Evolutionary conservation across 2,888 invertebrate genomes (phyloP), one percentile per base, ranked within the genome.

Genomic region (Cataglyphis cursor): DNA sequence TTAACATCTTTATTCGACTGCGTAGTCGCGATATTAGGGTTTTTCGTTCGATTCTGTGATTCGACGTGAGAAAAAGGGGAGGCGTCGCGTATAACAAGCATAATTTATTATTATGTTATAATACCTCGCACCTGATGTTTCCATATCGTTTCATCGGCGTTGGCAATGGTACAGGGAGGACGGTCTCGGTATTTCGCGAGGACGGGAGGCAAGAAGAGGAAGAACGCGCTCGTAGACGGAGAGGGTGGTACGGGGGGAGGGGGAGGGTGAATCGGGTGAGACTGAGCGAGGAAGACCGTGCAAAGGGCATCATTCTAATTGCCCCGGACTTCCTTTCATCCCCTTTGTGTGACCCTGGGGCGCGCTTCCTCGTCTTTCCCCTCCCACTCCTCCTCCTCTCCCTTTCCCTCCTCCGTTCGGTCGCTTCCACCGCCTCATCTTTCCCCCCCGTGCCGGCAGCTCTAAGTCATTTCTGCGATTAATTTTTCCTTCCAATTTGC

Each of bases 401-500:
- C 82, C 31, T 18, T 38, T 54, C 84, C 76, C 83, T 87, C 51
- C 78, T 31, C 38, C 92, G 85, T 91, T 90, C 90, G 87, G 86
- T 89, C 89, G 88, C 85, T 81, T 83, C 84, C 84, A 70, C 70
- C 85, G 78, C 81, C 68, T 89, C 87, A 85, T 88, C 83, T 87
- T 87, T 85, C 87, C 85, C 28, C 28, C 87, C 89, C 74, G 87
- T 88, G 84, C 84, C 93, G 89, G 89, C 85, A 91, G 92, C 93
- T 94, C 94, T 94, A 94, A 94, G 95, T 95, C 95, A 95, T 95
- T 95, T 95, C 94, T 95, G 94, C 95, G 95, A 95, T 95, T 95
- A 95, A 95, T 95, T 95, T 95, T 95, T 95, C 95, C 95, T 94
- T 94, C 95, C 95, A 95, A 95, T 95, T 95, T 95, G 95, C 95